These are phyloP conservation scores for Melipona quadrifasciata DNA, from an alignment of 1,140 invertebrate species.

Conservation along the genomic window DNA sequence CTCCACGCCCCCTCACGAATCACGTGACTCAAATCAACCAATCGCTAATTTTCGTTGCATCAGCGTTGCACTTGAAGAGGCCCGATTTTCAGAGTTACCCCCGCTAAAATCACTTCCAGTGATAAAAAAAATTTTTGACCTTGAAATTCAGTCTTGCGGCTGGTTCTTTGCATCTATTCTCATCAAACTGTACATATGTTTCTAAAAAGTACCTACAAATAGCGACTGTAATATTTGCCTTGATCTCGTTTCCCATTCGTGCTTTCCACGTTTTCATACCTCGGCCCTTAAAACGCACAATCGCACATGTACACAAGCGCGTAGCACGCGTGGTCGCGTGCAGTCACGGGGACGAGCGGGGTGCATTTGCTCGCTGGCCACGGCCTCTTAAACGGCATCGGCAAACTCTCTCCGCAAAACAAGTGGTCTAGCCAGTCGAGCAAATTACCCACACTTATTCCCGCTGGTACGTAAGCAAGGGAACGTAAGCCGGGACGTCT, in stretches of 20 bases:
- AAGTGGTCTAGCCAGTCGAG: slow-evolving; percentile 78
- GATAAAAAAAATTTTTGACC: too few species aligned
- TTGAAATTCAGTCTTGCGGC: too few species aligned
- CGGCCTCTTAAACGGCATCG: slow-evolving; percentile 66
- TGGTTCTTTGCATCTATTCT: too few species aligned
- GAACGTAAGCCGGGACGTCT: slow-evolving; percentile 65
- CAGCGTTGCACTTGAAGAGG: too few species aligned
- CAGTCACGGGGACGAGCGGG: slow-evolving; percentile 19
- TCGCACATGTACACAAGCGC: background rate
- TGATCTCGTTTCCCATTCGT: background rate
- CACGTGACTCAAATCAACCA: too few species aligned
- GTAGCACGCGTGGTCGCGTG: slow-evolving; percentile 2
- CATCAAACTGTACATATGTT: too few species aligned
- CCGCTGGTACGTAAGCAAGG: slow-evolving; percentile 47
- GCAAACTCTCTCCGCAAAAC: slow-evolving; percentile 65
- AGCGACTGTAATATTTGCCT: background rate
- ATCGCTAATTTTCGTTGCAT: too few species aligned
- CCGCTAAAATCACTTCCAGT: too few species aligned
- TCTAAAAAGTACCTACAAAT: too few species aligned
- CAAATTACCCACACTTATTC: slow-evolving; percentile 74
- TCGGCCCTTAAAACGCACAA: background rate
- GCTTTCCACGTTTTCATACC: background rate
- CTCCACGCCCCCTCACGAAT: too few species aligned
- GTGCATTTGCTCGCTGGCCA: slow-evolving; percentile 62
- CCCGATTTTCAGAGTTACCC: too few species aligned